Percentiles rank a stretch among this genome's conserved stretches.
phyloP scores from a whole-genome alignment of 2,888 invertebrate species.

The Eristalis intricaria region DNA sequence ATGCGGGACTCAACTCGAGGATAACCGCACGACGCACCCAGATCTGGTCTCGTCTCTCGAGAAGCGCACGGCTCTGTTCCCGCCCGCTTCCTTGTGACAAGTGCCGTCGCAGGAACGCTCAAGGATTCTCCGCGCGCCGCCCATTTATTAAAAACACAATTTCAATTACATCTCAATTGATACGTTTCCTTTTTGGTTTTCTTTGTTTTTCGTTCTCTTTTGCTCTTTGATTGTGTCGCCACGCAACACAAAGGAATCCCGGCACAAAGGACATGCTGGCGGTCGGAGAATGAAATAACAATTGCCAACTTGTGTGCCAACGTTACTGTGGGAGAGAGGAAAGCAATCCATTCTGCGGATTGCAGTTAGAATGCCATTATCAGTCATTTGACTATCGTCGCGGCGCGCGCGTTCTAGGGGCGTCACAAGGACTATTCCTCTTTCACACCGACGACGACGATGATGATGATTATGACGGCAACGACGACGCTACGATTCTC shows the following conservation, averaged over 20 bases:
- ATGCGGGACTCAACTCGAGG: not conserved
- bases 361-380: conserved; percentile 34
- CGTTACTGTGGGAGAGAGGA: not conserved
- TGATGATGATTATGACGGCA: not conserved
- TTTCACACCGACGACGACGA: not conserved
- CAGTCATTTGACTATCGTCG: conserved; percentile 17
- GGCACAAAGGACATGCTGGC: not conserved
- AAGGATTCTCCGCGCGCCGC: conserved; percentile 10
- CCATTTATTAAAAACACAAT: conserved; percentile 57
- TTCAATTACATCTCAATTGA: conserved; percentile 62
- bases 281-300: not conserved
- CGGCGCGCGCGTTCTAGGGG: not conserved
- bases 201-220: not conserved
- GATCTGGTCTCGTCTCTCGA: not conserved
- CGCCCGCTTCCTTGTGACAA: not conserved
- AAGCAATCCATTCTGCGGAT: conserved; percentile 12
- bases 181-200: conserved; percentile 11
- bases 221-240: not conserved
- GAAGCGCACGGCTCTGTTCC: not conserved
- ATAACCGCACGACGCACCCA: not conserved
- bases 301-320: conserved; percentile 6
- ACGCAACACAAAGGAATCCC: not conserved
- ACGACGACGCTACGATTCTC: conserved; percentile 31
- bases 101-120: not conserved
- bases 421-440: conserved; percentile 20